Evolutionary conservation across 2,888 invertebrate species (phyloP), one percentile per base, ranked within the genome.

Genomic region (Diarsia dahlii): DNA sequence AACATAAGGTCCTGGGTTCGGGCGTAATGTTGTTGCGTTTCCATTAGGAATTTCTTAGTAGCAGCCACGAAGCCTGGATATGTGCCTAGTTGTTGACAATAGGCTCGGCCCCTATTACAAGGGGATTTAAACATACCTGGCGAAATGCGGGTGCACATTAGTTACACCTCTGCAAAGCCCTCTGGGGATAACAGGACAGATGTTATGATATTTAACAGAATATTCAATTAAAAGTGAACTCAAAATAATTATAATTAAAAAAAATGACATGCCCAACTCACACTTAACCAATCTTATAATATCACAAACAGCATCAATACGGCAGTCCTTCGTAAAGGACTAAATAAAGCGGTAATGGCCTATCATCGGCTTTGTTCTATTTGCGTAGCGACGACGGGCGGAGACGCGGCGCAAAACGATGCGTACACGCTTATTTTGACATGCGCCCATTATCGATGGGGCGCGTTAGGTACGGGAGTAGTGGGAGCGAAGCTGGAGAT

Each of bases 301-400:
- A 77, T 66, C 60, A 56, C 64, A 56, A 74, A 72, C 56, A 74
- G 71, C 76, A 82, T 74, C 70, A 81, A 82, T 80, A 75, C 9
- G n/a, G 63, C 68, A 75, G 60, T 69, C 46, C 18, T 62, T 39
- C 20, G n/a, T 63, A 86, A 64, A 80, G 73, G 74, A 84, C 74
- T 23, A 87, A 88, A 82, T 84, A 50, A 72, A 88, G 65, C 58
- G 39, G 23, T 86, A 86, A 84, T 86, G 88, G 88, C 48, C 87
- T 80, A 84, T 88, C 81, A 88, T 45, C 87, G 73, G 62, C 69
- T 81, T 84, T 87, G 83, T 84, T 88, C 82, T 88, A 88, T 88
- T 87, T 87, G 87, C 80, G 81, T 20, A n/a, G 39, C 20, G 45
- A 63, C 78, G n/a, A 63, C 78, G n/a, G 54, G 18, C 77, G 68